A percentile compares a stretch with the other conserved stretches of the same genome.
These are phyloP conservation scores for Tetrao urogallus DNA, from an alignment of 2,113 vertebrate genomes.

Conservation along the genomic window DNA sequence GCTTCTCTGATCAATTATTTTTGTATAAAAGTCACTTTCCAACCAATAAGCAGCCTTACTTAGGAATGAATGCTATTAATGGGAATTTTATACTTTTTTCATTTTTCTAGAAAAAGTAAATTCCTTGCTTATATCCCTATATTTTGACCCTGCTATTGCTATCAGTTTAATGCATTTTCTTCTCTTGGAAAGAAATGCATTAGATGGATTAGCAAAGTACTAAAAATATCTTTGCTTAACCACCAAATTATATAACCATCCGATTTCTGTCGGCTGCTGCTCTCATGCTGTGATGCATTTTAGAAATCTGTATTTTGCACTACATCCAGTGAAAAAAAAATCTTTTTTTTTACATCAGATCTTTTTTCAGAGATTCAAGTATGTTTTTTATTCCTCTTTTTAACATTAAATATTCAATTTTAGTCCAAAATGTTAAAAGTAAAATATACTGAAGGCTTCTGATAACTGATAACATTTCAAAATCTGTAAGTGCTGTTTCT, in stretches of 20 bases:
- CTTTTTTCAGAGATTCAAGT: neutral
- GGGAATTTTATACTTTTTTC: neutral
- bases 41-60: neutral
- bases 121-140: neutral
- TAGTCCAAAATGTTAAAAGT: neutral
- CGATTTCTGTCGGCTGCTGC: conserved; percentile 22
- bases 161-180: conserved; percentile 51
- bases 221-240: conserved; percentile 74
- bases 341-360: neutral
- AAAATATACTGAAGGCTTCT: neutral
- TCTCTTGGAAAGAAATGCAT: conserved; percentile 66
- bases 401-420: neutral
- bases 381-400: neutral
- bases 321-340: neutral
- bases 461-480: neutral
- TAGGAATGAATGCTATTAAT: neutral
- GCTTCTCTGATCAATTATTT: neutral
- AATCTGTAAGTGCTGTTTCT: neutral
- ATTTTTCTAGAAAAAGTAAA: neutral
- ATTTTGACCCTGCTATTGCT: conserved; percentile 33
- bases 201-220: conserved; percentile 68
- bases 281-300: neutral
- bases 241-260: conserved; percentile 67
- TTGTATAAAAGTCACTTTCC: neutral
- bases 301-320: conserved; percentile 29